Base-by-base conservation (phyloP, 2,113 vertebrate species). In the Indicator indicator region DNA sequence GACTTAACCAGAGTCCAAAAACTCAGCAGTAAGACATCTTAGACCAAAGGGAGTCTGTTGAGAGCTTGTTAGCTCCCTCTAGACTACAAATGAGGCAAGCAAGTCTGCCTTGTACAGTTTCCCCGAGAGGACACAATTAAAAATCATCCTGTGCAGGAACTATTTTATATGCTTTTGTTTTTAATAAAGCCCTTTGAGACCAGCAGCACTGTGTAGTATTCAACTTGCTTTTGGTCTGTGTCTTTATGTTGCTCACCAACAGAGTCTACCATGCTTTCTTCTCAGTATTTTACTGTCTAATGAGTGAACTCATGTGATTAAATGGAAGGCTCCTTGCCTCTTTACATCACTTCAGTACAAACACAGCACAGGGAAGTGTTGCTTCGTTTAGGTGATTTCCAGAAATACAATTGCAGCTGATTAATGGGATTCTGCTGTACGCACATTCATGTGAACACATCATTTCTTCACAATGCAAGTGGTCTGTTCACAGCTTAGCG, bases 121-220 rank as follows among this genome's bases (percentile, higher is more conserved):
- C 95, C 89, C 88, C 95, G 89, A 72, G 81, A 73, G 83, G 28
- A 78, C 60, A 77, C 87, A 94, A 94, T 96, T 94, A 96, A 90
- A 95, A 91, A 67, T 82, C 68, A 40, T 87, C 71, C 33, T 88
- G 30, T 77, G 87, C 89, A 86, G 83, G 46, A 95, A 16, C 83
- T 86, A 42, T 71, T 96, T 94, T 74, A 56, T 90, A 85, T 88
- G 88, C 81, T 92, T 95, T 94, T 95, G 84, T 90, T 96, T 96
- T 94, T 96, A 97, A 97, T 91, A 96, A 96, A 97, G 83, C 81
- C 94, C 95, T 86, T n/a, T 90, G 96, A 96, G 94, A 95, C 83
- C 20, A 72, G 32, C 6, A 90, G 46, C 36, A 64, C 59, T 56
- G n/a, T 74, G 5, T 54, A 85, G 85, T 80, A 88, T 80, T 74